These are phyloP conservation scores for human (Homo sapiens) DNA, from an alignment of 2,113 vertebrate species.

Conservation along the genomic window GRCh38 chr2:181481501-181482000, in stretches of 20 bases:
- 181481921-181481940: not conserved
- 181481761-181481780: not conserved
- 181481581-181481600: constrained; percentile 84
- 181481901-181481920: constrained; percentile 8
- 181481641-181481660: constrained; percentile 95
- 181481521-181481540: not conserved
- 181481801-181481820: not conserved
- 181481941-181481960: not conserved
- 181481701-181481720: not conserved
- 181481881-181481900: not conserved
- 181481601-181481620: constrained; percentile 94
- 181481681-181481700: constrained; percentile 88
- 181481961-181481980: not conserved
- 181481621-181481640: constrained; percentile 84
- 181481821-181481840: not conserved
- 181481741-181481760: not conserved
- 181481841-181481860: not conserved
- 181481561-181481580: not conserved
- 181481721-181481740: not conserved
- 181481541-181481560: not conserved
- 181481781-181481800: not conserved
- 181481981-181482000: not conserved
- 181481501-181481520: not conserved
- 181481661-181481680: constrained; percentile 94
- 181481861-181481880: not conserved